Evolutionary conservation across 2,797 vertebrate species (phyloP).

Genomic region (Sebastes variabilis): DNA sequence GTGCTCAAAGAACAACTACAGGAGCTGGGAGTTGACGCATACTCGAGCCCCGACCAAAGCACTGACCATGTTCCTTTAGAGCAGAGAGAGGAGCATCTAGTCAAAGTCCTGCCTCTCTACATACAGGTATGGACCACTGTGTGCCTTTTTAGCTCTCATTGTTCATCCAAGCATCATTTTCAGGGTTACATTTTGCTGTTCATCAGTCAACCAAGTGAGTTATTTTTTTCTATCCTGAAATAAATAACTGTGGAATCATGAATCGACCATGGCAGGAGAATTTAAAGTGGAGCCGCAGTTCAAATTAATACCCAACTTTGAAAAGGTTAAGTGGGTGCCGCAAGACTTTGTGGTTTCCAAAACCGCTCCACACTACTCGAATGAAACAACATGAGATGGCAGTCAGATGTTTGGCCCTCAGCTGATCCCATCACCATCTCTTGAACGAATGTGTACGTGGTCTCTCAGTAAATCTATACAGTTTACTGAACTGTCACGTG

Average conservation of each 20-base stretch:
- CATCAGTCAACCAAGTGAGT: not conserved
- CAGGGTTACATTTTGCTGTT: not conserved
- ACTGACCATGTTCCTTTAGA: conserved; percentile 14
- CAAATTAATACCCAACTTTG: not conserved
- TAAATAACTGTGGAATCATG: not conserved
- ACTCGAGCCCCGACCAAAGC: conserved; percentile 22
- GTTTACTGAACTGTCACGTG: conserved; percentile 12
- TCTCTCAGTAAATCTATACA: conserved; percentile 5
- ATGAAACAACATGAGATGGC: conserved; percentile 5
- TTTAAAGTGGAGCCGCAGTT: not conserved
- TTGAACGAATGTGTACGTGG: not conserved
- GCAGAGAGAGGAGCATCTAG: conserved; percentile 61
- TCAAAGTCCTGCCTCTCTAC: conserved; percentile 72
- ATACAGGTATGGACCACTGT: conserved; percentile 73
- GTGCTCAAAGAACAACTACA: conserved; percentile 71
- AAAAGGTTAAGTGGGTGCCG: not conserved
- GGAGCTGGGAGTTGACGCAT: conserved; percentile 53
- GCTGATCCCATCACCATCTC: conserved; percentile 25
- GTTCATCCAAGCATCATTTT: not conserved
- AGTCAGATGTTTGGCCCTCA: conserved; percentile 53
- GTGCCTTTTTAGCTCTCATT: not conserved
- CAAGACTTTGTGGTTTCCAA: not conserved
- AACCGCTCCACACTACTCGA: not conserved
- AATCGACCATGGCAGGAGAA: not conserved
- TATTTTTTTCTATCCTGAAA: not conserved